Percentiles rank a stretch among this genome's conserved stretches.
Evolutionary conservation across 2,797 vertebrate species (phyloP).

Genomic region (Cheirogaleus major): DNA sequence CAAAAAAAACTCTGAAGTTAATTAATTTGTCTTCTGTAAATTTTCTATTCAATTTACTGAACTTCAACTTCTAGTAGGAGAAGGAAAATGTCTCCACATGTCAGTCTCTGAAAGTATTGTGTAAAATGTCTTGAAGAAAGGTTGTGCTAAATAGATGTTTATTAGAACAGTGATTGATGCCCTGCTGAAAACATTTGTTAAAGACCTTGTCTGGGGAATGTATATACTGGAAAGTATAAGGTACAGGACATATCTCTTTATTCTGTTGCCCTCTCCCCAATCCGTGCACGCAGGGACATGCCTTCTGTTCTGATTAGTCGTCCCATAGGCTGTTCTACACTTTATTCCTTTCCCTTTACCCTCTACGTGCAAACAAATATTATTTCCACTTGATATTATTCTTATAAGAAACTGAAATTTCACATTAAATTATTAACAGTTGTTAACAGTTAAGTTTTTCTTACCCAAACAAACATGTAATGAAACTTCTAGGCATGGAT

Average conservation of each 20-base stretch:
- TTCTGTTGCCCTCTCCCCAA: background rate
- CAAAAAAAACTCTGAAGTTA: background rate
- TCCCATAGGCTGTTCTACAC: background rate
- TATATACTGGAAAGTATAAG: accelerated
- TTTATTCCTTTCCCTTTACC: background rate
- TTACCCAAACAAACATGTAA: background rate
- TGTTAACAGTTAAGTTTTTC: background rate
- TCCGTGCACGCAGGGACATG: accelerated
- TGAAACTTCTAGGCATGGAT: background rate
- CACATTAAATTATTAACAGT: background rate
- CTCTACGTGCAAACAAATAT: background rate
- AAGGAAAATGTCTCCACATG: background rate
- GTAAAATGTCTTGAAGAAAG: background rate
- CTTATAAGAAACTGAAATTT: background rate
- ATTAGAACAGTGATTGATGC: background rate
- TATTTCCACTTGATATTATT: background rate
- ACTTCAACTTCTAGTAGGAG: background rate
- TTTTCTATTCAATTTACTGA: background rate
- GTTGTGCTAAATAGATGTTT: background rate
- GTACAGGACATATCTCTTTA: background rate
- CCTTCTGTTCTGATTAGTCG: background rate
- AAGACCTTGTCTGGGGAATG: background rate
- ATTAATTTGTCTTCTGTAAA: background rate
- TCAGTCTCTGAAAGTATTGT: background rate
- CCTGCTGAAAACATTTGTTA: background rate